These are phyloP conservation scores for Artemisiospiza belli DNA, from an alignment of 2,113 vertebrate genomes.

Conservation along the genomic window DNA sequence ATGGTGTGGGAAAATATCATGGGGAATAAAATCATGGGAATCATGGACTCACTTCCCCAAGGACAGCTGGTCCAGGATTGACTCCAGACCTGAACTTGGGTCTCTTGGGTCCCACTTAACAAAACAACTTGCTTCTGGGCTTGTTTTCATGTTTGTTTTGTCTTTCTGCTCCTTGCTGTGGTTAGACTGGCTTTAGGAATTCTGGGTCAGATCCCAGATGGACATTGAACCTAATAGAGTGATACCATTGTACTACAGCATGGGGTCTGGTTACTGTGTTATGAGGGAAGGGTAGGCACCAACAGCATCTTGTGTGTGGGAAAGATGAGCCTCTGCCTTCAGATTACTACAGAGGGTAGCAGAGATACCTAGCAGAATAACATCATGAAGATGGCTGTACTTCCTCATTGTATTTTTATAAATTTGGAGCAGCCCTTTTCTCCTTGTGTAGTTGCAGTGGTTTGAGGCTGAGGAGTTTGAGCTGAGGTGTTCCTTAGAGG, in stretches of 20 bases:
- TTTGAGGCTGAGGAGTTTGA: neutral
- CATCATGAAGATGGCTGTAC: neutral
- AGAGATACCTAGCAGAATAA: neutral
- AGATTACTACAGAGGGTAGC: neutral
- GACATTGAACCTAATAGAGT: neutral
- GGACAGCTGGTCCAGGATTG: neutral
- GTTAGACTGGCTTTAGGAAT: neutral
- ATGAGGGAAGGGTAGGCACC: neutral
- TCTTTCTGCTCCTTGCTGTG: neutral
- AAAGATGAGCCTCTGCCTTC: neutral
- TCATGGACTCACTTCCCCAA: neutral
- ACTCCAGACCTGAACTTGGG: neutral
- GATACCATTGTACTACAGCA: neutral
- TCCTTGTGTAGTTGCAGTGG: neutral
- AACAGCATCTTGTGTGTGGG: neutral
- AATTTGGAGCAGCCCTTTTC: neutral
- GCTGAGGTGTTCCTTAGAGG: neutral
- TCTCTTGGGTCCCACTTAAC: conserved; percentile 20
- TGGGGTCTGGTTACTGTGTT: neutral
- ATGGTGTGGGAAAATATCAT: conserved; percentile 32
- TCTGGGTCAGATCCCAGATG: neutral
- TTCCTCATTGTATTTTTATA: neutral
- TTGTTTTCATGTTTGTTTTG: conserved; percentile 12
- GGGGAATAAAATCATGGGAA: neutral
- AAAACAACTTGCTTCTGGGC: conserved; percentile 4